Percentiles rank a stretch among this genome's conserved stretches.
Evolutionary conservation across 2,888 invertebrate species (phyloP).

Genomic region (Tanypteryx hageni): DNA sequence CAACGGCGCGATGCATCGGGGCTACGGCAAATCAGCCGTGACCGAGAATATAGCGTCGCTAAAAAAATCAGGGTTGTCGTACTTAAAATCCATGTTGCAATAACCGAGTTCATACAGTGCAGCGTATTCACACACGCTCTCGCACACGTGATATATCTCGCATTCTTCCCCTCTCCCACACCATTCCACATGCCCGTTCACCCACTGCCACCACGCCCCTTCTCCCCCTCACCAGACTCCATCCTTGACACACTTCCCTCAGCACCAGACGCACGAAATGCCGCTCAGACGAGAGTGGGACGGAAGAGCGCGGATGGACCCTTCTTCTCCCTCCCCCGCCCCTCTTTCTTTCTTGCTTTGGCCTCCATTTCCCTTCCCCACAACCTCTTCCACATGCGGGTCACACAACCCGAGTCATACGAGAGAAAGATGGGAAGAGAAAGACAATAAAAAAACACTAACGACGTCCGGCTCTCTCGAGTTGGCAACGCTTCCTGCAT

Average conservation of each 20-base stretch:
- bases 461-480: neutral
- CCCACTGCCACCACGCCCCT: slow-evolving; percentile 6
- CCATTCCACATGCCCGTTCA: neutral
- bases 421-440: neutral
- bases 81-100: no score
- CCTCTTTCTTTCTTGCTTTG: neutral
- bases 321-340: neutral
- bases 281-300: neutral
- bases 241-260: slow-evolving; percentile 61
- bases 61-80: no score
- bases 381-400: neutral
- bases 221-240: neutral
- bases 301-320: slow-evolving; percentile 12
- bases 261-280: slow-evolving; percentile 47
- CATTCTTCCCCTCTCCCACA: neutral
- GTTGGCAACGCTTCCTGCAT: slow-evolving; percentile 51
- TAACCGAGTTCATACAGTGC: neutral
- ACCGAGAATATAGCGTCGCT: no score
- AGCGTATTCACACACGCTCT: neutral
- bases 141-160: neutral
- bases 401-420: neutral
- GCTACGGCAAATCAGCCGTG: no score
- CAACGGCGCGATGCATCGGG: no score
- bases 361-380: neutral
- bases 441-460: neutral